Evolutionary conservation across 1,140 invertebrate genomes (phyloP).

Genomic region (Trinorchestia longiramus): DNA sequence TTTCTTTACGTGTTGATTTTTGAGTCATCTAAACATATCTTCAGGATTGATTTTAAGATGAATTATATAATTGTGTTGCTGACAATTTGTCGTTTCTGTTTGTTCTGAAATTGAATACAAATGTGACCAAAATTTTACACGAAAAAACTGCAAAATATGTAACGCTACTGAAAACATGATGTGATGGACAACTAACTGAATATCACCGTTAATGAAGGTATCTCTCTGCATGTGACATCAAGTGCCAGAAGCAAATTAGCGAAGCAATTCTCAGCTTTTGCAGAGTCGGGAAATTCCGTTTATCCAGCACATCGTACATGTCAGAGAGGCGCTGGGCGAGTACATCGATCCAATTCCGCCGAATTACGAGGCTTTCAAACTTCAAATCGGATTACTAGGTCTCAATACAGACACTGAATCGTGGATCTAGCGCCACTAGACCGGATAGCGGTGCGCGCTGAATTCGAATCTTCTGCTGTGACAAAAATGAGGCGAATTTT

Average conservation of each 20-base stretch:
- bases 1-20: too few species aligned
- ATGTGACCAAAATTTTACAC: too few species aligned
- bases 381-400: slow-evolving; percentile 34
- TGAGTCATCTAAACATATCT: too few species aligned
- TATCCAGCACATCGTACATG: slow-evolving; percentile 1
- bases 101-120: too few species aligned
- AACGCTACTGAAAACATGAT: not conserved
- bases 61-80: too few species aligned
- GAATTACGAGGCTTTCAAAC: slow-evolving; percentile 45
- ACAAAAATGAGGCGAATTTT: not conserved
- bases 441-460: not conserved
- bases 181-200: not conserved
- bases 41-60: too few species aligned
- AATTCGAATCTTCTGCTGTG: slow-evolving; percentile 1
- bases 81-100: too few species aligned
- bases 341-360: slow-evolving; percentile 3
- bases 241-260: not conserved
- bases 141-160: too few species aligned
- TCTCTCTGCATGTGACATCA: not conserved
- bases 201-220: not conserved
- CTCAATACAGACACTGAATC: slow-evolving; percentile 38
- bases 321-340: slow-evolving; percentile 4
- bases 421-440: not conserved
- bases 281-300: not conserved
- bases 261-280: not conserved